phyloP scores from a whole-genome alignment of 2,797 vertebrate species.

The Onychomys torridus region DNA sequence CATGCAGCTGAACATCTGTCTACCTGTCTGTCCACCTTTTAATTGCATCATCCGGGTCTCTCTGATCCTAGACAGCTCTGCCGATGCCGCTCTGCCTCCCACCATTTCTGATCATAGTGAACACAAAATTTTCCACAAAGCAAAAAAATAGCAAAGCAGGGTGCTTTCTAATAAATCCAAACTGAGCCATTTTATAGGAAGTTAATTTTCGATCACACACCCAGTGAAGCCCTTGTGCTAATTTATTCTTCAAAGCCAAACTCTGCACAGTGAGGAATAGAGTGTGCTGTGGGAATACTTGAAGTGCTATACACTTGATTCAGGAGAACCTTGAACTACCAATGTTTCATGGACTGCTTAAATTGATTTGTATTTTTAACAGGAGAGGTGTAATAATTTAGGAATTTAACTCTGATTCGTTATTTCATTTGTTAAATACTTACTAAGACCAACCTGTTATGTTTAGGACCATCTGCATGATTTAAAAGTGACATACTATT shows the following conservation, averaged over 20 bases:
- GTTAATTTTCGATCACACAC: constrained; percentile 69
- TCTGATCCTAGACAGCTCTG: constrained; percentile 77
- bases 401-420: constrained; percentile 68
- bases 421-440: constrained; percentile 65
- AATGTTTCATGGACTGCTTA: not conserved
- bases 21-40: constrained; percentile 87
- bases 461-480: constrained; percentile 35
- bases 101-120: constrained; percentile 75
- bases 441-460: constrained; percentile 23
- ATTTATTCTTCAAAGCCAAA: constrained; percentile 72
- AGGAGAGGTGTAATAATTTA: not conserved
- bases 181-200: constrained; percentile 65
- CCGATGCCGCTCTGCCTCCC: constrained; percentile 66
- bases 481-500: constrained; percentile 40
- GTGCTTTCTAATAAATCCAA: constrained; percentile 70
- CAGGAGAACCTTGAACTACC: not conserved
- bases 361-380: not conserved
- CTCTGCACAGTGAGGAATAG: not conserved
- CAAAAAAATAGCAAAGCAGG: not conserved
- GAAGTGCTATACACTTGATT: not conserved
- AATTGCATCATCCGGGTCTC: constrained; percentile 83
- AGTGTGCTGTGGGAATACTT: not conserved
- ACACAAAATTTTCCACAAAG: constrained; percentile 47
- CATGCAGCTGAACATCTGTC: constrained; percentile 86
- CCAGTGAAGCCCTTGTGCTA: constrained; percentile 61